Conservation (phyloP, 2,888 invertebrate species). For the Itoplectis maculator region DNA sequence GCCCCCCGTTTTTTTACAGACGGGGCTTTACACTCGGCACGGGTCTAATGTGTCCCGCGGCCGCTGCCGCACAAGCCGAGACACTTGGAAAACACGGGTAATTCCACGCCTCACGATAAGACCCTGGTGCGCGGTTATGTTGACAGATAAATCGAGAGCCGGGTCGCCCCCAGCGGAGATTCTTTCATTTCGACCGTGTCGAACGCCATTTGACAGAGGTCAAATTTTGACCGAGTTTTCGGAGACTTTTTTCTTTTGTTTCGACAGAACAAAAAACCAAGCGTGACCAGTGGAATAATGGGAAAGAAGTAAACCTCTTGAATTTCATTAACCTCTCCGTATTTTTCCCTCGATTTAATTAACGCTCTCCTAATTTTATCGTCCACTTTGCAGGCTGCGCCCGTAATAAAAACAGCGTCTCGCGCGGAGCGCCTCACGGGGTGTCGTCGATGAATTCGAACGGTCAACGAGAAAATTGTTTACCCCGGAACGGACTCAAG, state of each 20-base stretch:
- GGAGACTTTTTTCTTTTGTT: too few relatives aligned
- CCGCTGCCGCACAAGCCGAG: not conserved
- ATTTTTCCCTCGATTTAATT: not conserved
- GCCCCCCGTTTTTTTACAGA: not conserved
- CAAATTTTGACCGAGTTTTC: too few relatives aligned
- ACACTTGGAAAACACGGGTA: not conserved
- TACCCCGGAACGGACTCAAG: not conserved
- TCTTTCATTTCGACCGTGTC: not conserved
- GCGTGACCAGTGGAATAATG: not conserved
- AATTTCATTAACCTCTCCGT: not conserved
- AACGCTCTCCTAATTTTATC: not conserved
- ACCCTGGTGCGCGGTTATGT: not conserved
- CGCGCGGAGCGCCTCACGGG: constrained; percentile 49
- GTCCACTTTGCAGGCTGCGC: not conserved
- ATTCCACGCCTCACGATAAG: constrained; percentile 7
- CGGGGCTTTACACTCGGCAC: not conserved
- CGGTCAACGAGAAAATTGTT: constrained; percentile 15
- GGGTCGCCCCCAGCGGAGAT: constrained; percentile 66
- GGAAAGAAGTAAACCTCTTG: not conserved
- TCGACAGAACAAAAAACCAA: too few relatives aligned
- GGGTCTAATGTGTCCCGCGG: not conserved
- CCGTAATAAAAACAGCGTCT: not conserved
- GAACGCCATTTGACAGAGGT: not conserved
- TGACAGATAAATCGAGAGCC: constrained; percentile 13
- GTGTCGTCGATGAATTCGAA: constrained; percentile 69